Evolutionary conservation across 2,888 invertebrate species (phyloP).

Genomic region (Crematogaster levior): DNA sequence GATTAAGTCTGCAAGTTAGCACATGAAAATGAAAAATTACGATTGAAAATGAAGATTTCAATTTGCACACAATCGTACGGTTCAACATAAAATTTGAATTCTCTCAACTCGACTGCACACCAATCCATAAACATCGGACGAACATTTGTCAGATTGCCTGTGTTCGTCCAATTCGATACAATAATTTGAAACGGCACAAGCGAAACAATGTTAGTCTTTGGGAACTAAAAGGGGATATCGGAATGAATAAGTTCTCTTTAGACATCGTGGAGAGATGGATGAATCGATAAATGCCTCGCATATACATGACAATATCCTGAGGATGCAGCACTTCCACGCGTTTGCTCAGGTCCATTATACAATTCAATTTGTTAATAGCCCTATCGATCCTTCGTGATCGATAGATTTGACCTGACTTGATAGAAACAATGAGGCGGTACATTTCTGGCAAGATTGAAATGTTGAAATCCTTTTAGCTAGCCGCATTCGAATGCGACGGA

Average conservation of each 20-base stretch:
- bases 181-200: background rate
- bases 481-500: slow-evolving; percentile 11
- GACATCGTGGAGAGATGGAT: slow-evolving; percentile 58
- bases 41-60: no score
- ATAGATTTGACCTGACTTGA: slow-evolving; percentile 46
- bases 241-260: slow-evolving; percentile 65
- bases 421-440: slow-evolving; percentile 74
- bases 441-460: slow-evolving; percentile 51
- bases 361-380: slow-evolving; percentile 82
- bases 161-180: background rate
- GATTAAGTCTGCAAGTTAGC: background rate
- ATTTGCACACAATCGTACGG: background rate
- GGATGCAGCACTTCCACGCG: slow-evolving; percentile 37
- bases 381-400: slow-evolving; percentile 78
- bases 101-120: no score
- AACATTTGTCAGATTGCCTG: no score
- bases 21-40: background rate
- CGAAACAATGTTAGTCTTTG: slow-evolving; percentile 36
- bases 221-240: slow-evolving; percentile 34
- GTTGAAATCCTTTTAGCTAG: slow-evolving; percentile 56
- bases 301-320: slow-evolving; percentile 63
- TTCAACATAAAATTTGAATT: no score
- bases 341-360: slow-evolving; percentile 72
- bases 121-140: no score
- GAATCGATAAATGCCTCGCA: slow-evolving; percentile 60